Conservation (phyloP, 2,113 vertebrate genomes). For the Laticauda colubrina region DNA sequence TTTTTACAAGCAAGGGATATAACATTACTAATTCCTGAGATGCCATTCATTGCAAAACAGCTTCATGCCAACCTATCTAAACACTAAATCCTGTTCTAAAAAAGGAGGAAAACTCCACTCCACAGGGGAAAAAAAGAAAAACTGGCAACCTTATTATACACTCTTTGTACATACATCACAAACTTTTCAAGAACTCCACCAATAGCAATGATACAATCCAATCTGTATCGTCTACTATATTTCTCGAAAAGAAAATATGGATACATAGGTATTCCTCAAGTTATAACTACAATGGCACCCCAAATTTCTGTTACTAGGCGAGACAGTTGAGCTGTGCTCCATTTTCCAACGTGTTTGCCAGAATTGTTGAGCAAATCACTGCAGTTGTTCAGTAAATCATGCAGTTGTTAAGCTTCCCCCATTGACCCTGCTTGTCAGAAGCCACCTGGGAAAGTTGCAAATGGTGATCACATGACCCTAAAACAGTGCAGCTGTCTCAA, state of each 20-base stretch:
- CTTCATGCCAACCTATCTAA: background rate
- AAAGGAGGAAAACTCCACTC: background rate
- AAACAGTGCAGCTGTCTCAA: background rate
- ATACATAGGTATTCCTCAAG: background rate
- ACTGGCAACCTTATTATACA: background rate
- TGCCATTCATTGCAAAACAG: background rate
- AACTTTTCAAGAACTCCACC: background rate
- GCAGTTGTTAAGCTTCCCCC: background rate
- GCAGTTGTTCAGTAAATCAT: background rate
- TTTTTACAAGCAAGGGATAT: background rate
- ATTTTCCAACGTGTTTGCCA: background rate
- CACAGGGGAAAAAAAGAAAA: background rate
- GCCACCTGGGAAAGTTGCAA: background rate
- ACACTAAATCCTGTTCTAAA: background rate
- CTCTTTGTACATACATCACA: background rate
- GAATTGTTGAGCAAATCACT: background rate
- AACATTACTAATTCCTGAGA: background rate
- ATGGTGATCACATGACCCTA: background rate
- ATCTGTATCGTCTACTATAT: background rate
- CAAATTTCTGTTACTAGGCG: background rate
- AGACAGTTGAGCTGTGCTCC: background rate
- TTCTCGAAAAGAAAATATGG: background rate
- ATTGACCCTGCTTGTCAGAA: background rate
- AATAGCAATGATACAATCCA: background rate
- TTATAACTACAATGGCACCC: background rate